phyloP scores from a whole-genome alignment of 2,797 vertebrate species.

The Zonotrichia albicollis region DNA sequence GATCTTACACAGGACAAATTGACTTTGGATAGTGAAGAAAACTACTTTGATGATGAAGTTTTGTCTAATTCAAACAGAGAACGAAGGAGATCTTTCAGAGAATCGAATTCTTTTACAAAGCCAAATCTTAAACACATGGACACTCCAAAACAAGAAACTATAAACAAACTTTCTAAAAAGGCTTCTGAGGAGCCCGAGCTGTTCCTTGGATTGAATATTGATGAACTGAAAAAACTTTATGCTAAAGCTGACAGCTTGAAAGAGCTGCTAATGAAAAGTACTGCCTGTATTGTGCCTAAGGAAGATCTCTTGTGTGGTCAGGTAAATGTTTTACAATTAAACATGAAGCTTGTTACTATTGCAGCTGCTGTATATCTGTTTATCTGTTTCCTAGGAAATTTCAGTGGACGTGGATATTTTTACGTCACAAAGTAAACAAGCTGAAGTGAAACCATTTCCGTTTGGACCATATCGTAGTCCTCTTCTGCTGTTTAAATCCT shows the following conservation, averaged over 20 bases:
- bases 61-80: constrained; percentile 71
- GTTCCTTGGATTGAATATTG: constrained; percentile 86
- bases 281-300: constrained; percentile 30
- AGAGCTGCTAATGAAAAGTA: constrained; percentile 82
- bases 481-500: constrained; percentile 91
- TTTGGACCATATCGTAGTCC: constrained; percentile 91
- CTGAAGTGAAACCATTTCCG: constrained; percentile 81
- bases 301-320: constrained; percentile 68
- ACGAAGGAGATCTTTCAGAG: constrained; percentile 87
- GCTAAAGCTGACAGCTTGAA: constrained; percentile 80
- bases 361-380: neutral
- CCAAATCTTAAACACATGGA: constrained; percentile 89
- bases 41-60: constrained; percentile 84
- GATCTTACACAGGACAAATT: constrained; percentile 97
- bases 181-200: constrained; percentile 80
- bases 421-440: constrained; percentile 69
- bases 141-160: constrained; percentile 77
- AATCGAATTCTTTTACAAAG: constrained; percentile 90
- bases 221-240: constrained; percentile 83
- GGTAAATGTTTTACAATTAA: constrained; percentile 72
- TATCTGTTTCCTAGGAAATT: constrained; percentile 77
- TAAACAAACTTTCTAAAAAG: constrained; percentile 72
- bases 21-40: constrained; percentile 86
- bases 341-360: neutral
- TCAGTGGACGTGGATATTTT: constrained; percentile 81